phyloP scores from a whole-genome alignment of 2,888 invertebrate genomes.

The Caenorhabditis sulstoni region DNA sequence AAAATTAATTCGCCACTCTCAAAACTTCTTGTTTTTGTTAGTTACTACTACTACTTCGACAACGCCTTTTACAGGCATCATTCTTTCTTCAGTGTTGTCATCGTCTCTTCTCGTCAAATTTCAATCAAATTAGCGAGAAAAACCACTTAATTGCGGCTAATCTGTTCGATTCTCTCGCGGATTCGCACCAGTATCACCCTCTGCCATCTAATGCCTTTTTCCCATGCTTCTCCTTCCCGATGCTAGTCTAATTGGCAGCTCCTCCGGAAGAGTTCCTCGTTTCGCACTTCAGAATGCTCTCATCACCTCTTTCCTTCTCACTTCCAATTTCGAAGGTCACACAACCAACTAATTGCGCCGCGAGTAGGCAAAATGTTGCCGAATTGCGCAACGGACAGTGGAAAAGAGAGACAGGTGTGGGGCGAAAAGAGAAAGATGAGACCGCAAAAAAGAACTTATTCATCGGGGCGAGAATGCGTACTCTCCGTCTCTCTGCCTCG shows the following conservation, averaged over 20 bases:
- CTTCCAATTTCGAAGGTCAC: conserved; percentile 40
- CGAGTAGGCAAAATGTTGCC: conserved; percentile 26
- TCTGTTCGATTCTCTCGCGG: conserved; percentile 23
- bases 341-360: conserved; percentile 28
- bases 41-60: neutral
- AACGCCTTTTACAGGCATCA: conserved; percentile 26
- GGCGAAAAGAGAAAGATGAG: conserved; percentile 10
- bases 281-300: conserved; percentile 46
- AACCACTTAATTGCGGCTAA: conserved; percentile 45
- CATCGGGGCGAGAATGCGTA: conserved; percentile 9
- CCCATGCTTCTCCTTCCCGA: conserved; percentile 1
- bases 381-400: conserved; percentile 40
- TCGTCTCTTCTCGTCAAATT: conserved; percentile 33
- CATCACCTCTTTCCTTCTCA: conserved; percentile 12
- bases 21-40: conserved; percentile 5
- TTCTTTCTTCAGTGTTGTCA: conserved; percentile 6
- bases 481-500: conserved; percentile 11
- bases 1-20: conserved; percentile 31
- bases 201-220: conserved; percentile 30
- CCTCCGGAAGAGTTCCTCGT: conserved; percentile 1
- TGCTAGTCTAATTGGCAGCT: conserved; percentile 18
- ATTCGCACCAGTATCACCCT: conserved; percentile 50
- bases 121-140: conserved; percentile 49
- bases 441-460: conserved; percentile 28
- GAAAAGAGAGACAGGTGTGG: conserved; percentile 21